Evolutionary conservation across 2,888 invertebrate genomes (phyloP).

Genomic region (Drepanosiphum platanoidis): DNA sequence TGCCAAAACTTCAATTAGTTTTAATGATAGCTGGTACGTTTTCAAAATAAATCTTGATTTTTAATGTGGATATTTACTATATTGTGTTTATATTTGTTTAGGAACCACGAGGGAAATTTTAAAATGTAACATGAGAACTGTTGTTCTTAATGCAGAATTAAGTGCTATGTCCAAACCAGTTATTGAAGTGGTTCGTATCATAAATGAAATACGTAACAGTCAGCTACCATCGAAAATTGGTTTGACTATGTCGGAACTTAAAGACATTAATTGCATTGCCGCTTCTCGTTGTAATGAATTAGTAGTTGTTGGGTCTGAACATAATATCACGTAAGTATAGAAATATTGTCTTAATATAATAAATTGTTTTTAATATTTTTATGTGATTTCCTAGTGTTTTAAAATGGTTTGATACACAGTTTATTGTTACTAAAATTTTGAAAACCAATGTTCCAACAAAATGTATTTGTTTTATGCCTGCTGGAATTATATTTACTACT

Average conservation of each 20-base stretch:
- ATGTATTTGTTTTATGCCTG: conserved; percentile 51
- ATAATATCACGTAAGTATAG: conserved; percentile 49
- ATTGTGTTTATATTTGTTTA: not conserved
- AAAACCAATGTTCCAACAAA: conserved; percentile 55
- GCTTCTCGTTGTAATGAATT: conserved; percentile 50
- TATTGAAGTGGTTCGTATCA: conserved; percentile 52
- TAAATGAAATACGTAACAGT: conserved; percentile 47
- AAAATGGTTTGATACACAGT: conserved; percentile 50
- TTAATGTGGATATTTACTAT: not conserved
- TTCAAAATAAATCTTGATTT: not conserved
- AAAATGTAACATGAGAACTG: conserved; percentile 57
- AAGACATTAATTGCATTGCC: conserved; percentile 53
- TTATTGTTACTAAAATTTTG: conserved; percentile 44
- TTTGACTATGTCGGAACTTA: conserved; percentile 42
- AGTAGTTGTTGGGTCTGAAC: conserved; percentile 49
- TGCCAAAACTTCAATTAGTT: conserved; percentile 62
- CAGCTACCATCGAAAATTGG: conserved; percentile 30
- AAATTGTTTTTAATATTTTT: not conserved
- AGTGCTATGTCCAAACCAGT: conserved; percentile 53
- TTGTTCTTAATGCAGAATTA: conserved; percentile 42
- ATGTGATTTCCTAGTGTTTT: conserved; percentile 33
- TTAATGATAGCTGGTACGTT: conserved; percentile 61
- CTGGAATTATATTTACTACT: conserved; percentile 57
- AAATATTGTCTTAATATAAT: not conserved
- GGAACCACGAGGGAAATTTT: conserved; percentile 49